phyloP scores from a whole-genome alignment of 2,113 vertebrate species.

The Dicrurus megarhynchus region DNA sequence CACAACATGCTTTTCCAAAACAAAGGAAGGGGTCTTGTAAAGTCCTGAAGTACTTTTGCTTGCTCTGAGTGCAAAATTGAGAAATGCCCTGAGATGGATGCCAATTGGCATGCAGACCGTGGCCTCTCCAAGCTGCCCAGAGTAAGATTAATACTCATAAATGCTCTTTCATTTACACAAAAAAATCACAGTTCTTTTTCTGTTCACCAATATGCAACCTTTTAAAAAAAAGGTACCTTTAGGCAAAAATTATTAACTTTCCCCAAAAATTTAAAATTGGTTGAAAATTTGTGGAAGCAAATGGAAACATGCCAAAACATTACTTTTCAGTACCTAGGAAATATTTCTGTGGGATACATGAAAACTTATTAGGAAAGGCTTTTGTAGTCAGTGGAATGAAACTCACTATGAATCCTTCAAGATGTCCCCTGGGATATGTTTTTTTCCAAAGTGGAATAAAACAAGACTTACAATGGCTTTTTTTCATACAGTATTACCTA shows the following conservation, averaged over 20 bases:
- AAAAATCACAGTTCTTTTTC: neutral
- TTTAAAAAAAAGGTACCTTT: neutral
- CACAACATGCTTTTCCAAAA: neutral
- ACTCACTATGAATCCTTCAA: neutral
- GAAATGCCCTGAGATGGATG: neutral
- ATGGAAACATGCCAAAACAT: neutral
- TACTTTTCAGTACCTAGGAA: neutral
- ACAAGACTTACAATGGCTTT: neutral
- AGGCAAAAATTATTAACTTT: neutral
- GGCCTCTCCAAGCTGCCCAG: neutral
- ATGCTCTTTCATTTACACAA: neutral
- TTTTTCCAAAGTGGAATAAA: neutral
- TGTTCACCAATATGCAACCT: neutral
- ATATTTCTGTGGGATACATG: neutral
- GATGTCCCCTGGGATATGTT: neutral
- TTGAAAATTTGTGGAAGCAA: neutral
- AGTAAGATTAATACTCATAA: neutral
- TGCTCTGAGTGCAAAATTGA: neutral
- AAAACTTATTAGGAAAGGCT: neutral
- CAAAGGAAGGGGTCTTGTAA: neutral
- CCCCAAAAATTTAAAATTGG: neutral
- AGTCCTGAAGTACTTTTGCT: neutral
- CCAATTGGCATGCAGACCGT: rapidly evolving
- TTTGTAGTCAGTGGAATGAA: neutral
- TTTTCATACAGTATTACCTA: neutral